Evolutionary conservation across 2,113 vertebrate species (phyloP), one percentile per base, ranked within the genome.

Genomic region (Sula dactylatra): DNA sequence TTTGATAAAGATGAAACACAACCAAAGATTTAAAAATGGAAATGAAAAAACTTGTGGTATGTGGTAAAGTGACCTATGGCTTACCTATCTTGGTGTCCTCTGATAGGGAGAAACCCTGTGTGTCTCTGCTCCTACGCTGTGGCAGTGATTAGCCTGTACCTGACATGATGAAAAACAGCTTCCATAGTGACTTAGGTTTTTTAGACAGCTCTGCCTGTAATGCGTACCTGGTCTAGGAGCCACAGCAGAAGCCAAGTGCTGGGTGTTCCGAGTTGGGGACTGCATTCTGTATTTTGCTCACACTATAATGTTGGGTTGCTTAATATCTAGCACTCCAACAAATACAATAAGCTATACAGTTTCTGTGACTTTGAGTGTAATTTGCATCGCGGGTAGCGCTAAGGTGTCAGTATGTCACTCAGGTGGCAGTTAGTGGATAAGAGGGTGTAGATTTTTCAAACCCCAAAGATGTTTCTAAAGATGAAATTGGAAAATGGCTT

Each of bases 91-190:
- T 9, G 10, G 4, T 38, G 7, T 5, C 22, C 9, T 18, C 20
- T 22, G 38, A 7, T 1, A 6, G 11, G 36, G 55, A 44, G 26
- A 52, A 54, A 6, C 38, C n/a, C 1, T 0, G 6, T 1, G 7
- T 24, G 13, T 61, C 27, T 85, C 19, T 67, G 54, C n/a, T 36
- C 6, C 50, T 13, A 45, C 15, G 11, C 9, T 1, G 4, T 29
- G 8, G 9, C 11, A 11, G 38, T 11, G 52, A 12, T 15, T 10
- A 22, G 22, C 40, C 62, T 31, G 27, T 36, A 26, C 16, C 18
- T 59, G 22, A 4, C 3, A 0, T 3, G 34, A 17, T 16, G 49
- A 36, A 38, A 65, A 52, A 5, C 26, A 24, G 42, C 12, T 16
- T 18, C 32, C 12, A 0, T 31, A 6, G 26, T 59, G 45, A 7